Evolutionary conservation across 1,140 invertebrate genomes (phyloP).

Genomic region (Phocides pigmalion): DNA sequence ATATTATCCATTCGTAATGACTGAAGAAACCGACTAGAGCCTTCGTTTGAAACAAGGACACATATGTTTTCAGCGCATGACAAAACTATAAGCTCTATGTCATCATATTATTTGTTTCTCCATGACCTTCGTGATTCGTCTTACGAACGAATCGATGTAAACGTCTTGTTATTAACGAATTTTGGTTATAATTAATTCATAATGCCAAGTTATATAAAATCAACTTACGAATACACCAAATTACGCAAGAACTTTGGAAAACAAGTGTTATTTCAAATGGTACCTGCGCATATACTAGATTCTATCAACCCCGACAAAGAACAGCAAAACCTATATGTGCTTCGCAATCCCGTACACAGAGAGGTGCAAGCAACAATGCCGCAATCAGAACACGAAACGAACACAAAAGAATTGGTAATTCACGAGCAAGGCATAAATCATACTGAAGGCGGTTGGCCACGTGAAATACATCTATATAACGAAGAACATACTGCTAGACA

Average conservation of each 20-base stretch:
- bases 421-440: slow-evolving; percentile 90
- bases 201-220: slow-evolving; percentile 42
- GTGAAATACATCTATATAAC: slow-evolving; percentile 94
- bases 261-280: slow-evolving; percentile 65
- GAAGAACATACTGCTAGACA: slow-evolving; percentile 93
- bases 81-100: slow-evolving; percentile 37
- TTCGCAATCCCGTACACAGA: slow-evolving; percentile 69
- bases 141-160: slow-evolving; percentile 31
- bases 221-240: slow-evolving; percentile 66
- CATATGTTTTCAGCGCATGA: slow-evolving; percentile 50
- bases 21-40: slow-evolving; percentile 9
- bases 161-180: background rate
- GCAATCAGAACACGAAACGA: slow-evolving; percentile 64
- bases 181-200: slow-evolving; percentile 7
- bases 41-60: slow-evolving; percentile 58
- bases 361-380: slow-evolving; percentile 62
- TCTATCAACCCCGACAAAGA: slow-evolving; percentile 59
- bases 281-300: slow-evolving; percentile 64
- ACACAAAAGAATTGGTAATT: slow-evolving; percentile 76
- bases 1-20: slow-evolving; percentile 3
- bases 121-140: slow-evolving; percentile 60
- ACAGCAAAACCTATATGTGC: slow-evolving; percentile 61
- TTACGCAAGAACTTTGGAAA: slow-evolving; percentile 62
- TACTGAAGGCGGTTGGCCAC: slow-evolving; percentile 97
- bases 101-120: slow-evolving; percentile 36